phyloP scores from a whole-genome alignment of 2,888 invertebrate genomes.

The Cyaniris semiargus region DNA sequence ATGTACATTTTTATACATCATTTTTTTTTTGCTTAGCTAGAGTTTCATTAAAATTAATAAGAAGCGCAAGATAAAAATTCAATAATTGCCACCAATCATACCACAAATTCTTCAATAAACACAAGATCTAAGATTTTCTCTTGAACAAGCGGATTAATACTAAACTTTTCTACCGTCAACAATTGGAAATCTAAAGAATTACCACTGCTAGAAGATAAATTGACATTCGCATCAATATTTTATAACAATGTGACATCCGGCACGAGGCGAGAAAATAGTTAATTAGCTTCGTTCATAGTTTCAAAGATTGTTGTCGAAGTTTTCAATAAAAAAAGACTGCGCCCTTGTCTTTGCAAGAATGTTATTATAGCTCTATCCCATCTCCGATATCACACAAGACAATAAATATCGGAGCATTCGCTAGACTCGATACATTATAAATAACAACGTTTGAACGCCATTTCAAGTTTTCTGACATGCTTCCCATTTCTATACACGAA shows the following conservation, averaged over 20 bases:
- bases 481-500: constrained; percentile 9
- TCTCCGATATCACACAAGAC: constrained; percentile 6
- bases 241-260: constrained; percentile 14
- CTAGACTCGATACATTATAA: constrained; percentile 5
- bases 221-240: constrained; percentile 18
- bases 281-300: constrained; percentile 9
- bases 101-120: not conserved
- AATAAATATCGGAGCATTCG: constrained; percentile 23
- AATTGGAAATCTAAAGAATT: not conserved
- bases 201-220: constrained; percentile 1
- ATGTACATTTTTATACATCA: too few species aligned
- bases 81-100: too few species aligned
- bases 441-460: constrained; percentile 12
- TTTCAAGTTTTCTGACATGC: constrained; percentile 28
- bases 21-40: too few species aligned
- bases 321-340: constrained; percentile 1
- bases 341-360: not conserved
- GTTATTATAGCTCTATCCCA: constrained; percentile 3
- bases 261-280: constrained; percentile 3
- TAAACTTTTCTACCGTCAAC: not conserved
- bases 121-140: not conserved
- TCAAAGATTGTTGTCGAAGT: constrained; percentile 5
- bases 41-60: too few species aligned
- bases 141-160: not conserved
- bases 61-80: too few species aligned